Evolutionary conservation across 2,113 vertebrate species (phyloP).

Genomic region (Elaphurus davidianus): DNA sequence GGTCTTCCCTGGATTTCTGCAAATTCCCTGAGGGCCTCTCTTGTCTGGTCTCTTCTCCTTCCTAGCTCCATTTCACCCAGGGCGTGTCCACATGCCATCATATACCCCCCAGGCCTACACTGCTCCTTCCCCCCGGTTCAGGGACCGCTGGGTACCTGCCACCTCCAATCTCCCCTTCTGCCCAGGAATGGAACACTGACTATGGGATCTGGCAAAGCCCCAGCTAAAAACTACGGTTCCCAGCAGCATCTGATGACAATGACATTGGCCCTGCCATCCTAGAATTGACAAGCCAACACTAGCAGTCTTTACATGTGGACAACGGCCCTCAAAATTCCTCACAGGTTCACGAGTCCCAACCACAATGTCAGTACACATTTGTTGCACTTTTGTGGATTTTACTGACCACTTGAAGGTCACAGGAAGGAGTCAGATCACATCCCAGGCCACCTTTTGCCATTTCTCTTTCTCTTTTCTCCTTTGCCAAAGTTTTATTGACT

Average conservation of each 20-base stretch:
- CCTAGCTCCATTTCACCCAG: background rate
- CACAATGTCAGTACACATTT: background rate
- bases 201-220: background rate
- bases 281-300: background rate
- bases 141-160: background rate
- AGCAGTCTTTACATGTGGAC: no score
- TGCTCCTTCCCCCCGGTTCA: accelerated
- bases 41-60: background rate
- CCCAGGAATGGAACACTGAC: background rate
- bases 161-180: background rate
- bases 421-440: background rate
- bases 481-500: background rate
- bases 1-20: background rate
- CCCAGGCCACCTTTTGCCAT: background rate
- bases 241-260: background rate
- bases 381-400: background rate
- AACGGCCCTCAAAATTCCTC: background rate
- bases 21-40: background rate
- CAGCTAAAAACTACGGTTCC: background rate
- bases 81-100: accelerated
- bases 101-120: background rate
- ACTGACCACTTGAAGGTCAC: background rate
- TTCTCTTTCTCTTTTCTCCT: background rate
- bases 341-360: no score
- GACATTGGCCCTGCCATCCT: background rate